Percentiles rank a stretch among this genome's conserved stretches.
These are phyloP conservation scores for Himantopus leucocephalus DNA, from an alignment of 2,113 vertebrate species.

Conservation along the genomic window DNA sequence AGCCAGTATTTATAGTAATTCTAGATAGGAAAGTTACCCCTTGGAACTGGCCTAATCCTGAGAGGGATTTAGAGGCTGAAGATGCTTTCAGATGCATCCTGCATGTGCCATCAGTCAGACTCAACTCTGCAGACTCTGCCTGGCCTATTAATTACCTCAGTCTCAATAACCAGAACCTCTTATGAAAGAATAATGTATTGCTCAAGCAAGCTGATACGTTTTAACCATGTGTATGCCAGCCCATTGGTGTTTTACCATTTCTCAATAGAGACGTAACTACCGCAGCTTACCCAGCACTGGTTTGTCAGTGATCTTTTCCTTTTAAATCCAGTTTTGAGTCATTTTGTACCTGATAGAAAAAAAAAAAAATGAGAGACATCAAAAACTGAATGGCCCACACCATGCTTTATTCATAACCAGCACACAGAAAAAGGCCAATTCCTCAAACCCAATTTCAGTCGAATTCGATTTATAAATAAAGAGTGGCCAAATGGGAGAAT, in stretches of 20 bases:
- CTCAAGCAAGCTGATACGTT: background rate
- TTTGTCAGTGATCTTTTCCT: background rate
- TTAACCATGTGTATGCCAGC: slow-evolving; percentile 5
- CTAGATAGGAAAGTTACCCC: background rate
- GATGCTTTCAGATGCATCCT: background rate
- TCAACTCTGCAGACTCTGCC: background rate
- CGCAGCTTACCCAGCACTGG: background rate
- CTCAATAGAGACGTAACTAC: background rate
- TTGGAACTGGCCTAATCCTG: background rate
- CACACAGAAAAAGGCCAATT: background rate
- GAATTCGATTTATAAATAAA: slow-evolving; percentile 44
- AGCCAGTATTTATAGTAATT: background rate
- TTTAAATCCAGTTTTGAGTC: background rate
- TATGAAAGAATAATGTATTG: background rate
- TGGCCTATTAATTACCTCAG: slow-evolving; percentile 1
- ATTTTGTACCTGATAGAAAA: background rate
- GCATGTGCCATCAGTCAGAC: background rate
- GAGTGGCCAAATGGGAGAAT: background rate
- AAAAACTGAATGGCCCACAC: background rate
- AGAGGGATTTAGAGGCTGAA: background rate
- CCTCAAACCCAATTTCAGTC: slow-evolving; percentile 17
- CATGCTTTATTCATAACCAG: slow-evolving; percentile 32
- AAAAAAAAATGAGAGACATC: background rate
- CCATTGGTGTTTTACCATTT: rapidly evolving
- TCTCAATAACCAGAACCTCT: background rate